Conservation (phyloP, 2,113 vertebrate species). For the Xenus cinereus region DNA sequence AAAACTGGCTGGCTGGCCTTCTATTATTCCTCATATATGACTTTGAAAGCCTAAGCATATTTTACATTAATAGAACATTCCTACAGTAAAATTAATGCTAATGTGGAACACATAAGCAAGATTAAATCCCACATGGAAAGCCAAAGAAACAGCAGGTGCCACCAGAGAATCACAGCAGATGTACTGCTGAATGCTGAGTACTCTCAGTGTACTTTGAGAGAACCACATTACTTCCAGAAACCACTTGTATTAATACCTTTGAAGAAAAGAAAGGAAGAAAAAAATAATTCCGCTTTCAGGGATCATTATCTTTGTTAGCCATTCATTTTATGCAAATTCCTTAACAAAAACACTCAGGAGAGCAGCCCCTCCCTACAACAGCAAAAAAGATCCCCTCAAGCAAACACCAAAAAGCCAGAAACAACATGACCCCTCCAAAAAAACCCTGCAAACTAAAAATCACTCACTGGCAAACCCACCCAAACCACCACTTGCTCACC, state of each 20-base stretch:
- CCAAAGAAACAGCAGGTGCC: background rate
- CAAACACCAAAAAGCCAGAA: background rate
- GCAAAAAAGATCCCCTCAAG: background rate
- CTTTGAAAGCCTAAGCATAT: background rate
- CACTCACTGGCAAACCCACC: background rate
- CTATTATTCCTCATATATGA: background rate
- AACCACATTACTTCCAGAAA: background rate
- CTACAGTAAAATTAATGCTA: background rate
- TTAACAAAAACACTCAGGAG: background rate
- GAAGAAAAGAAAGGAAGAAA: background rate
- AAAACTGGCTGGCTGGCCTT: background rate
- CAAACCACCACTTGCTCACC: background rate
- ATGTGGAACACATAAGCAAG: background rate
- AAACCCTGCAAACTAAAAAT: background rate
- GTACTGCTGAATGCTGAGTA: background rate
- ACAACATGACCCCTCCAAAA: background rate
- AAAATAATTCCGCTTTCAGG: background rate
- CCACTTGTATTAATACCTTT: background rate
- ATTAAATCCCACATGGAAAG: background rate
- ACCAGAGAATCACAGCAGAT: background rate
- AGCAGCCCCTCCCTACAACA: background rate
- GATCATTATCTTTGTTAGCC: background rate
- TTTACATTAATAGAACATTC: background rate
- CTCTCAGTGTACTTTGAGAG: background rate
- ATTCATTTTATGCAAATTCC: background rate